Evolutionary conservation across 2,797 vertebrate species (phyloP).

Genomic region (Setipinna tenuifilis): DNA sequence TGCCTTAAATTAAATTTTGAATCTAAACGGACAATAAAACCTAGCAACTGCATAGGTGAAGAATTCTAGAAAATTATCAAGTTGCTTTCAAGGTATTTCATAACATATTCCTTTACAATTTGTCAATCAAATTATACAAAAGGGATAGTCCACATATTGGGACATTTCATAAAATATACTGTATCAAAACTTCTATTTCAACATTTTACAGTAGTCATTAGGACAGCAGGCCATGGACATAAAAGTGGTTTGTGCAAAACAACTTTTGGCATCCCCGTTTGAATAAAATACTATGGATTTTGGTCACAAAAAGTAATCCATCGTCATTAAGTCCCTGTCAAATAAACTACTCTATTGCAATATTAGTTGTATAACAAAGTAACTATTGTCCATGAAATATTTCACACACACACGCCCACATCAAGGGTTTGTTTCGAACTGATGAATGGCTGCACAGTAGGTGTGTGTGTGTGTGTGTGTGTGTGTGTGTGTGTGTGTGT

Average conservation of each 20-base stretch:
- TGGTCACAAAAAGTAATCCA: conserved; percentile 22
- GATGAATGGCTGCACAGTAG: not conserved
- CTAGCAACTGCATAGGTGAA: conserved; percentile 72
- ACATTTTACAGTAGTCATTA: conserved; percentile 4
- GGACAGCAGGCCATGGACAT: conserved; percentile 11
- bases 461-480: not conserved
- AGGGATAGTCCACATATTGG: conserved; percentile 37
- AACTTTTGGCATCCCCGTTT: not conserved
- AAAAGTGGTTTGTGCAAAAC: conserved; percentile 29
- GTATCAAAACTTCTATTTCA: conserved; percentile 16
- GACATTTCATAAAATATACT: conserved; percentile 21
- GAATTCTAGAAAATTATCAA: conserved; percentile 53
- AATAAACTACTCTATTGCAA: conserved; percentile 10
- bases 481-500: not conserved
- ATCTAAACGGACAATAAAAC: conserved; percentile 61
- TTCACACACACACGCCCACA: not conserved
- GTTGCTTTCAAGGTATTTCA: conserved; percentile 27
- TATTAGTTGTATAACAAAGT: conserved; percentile 9
- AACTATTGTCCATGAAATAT: conserved; percentile 22
- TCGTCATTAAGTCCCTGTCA: conserved; percentile 6
- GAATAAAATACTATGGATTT: conserved; percentile 19
- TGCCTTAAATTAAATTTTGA: conserved; percentile 54
- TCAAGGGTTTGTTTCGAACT: not conserved
- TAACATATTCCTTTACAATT: conserved; percentile 33
- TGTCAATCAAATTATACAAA: conserved; percentile 47